Evolutionary conservation across 2,888 invertebrate genomes (phyloP), one percentile per base, ranked within the genome.

Genomic region (Ptychoptera albimana): DNA sequence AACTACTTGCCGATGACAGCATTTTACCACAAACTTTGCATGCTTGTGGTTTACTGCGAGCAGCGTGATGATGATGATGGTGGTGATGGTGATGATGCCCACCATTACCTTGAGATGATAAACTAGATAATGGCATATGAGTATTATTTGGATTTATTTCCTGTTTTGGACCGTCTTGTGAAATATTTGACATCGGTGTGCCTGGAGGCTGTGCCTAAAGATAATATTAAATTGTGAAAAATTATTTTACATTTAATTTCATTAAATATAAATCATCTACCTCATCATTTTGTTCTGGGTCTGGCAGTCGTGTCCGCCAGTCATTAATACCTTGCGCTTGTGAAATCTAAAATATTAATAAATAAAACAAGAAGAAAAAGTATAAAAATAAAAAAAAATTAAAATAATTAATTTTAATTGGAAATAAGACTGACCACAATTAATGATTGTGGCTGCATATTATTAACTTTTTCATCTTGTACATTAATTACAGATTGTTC

Each of bases 21-120:
- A 82, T 76, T 69, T 82, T 82, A 46, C 81, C 80, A 61, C 83
- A 83, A 47, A 82, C 74, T 68, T 82, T 81, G 64, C 84, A 84
- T 50, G 76, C 77, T 59, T 83, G 82, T 38, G 80, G 78, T 56
- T 80, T 81, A 46, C 75, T 73, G 50, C 76, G 68, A 39, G 74
- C 73, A 42, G 34, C 16, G 10, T 15, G 30, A 40, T 40, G 30
- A 40, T 39, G 67, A 57, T 40, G 29, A 30, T 15, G 16, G 4
- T n/a, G 36, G 8, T 12, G 12, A 36, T 36, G 36, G 23, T 23
- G 23, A 7, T 23, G 23, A 48, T 64, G 61, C 51, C 66, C 68
- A 36, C 50, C 49, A 13, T 49, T 48, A 34, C 49, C 48, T 30
- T 48, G 50, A 49, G 50, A 50, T 11, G 53, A 46, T 12, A 52